Percentiles rank a stretch among this genome's conserved stretches.
phyloP scores from a whole-genome alignment of 2,797 vertebrate genomes.

The Erithacus rubecula region DNA sequence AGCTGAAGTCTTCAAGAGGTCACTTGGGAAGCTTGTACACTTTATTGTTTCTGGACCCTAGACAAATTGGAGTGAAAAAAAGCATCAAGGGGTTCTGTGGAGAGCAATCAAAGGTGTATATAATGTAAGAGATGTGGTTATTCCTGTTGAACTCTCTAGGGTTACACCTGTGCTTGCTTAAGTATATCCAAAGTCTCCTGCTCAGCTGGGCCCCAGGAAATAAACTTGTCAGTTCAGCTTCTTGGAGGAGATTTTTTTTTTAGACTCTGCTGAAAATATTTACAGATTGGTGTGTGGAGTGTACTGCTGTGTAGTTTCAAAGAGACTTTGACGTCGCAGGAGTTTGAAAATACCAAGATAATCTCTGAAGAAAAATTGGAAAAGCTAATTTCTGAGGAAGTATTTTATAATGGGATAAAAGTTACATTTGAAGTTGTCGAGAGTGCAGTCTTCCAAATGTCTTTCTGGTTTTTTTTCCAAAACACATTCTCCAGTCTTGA shows the following conservation, averaged over 20 bases:
- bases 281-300: background rate
- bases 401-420: background rate
- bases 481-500: background rate
- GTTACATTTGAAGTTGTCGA: background rate
- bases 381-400: background rate
- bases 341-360: background rate
- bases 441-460: background rate
- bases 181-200: background rate
- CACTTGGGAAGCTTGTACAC: background rate
- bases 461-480: background rate
- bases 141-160: background rate
- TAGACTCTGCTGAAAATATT: background rate
- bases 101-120: background rate
- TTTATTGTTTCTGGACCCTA: slow-evolving; percentile 30
- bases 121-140: background rate
- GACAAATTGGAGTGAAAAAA: background rate
- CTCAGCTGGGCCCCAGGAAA: background rate
- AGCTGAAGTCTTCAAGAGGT: background rate
- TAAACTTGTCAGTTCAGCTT: background rate
- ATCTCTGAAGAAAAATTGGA: background rate
- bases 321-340: background rate
- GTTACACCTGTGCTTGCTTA: background rate
- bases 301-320: background rate
- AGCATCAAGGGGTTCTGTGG: background rate
- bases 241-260: background rate